Percentiles rank a stretch among this genome's conserved stretches.
phyloP scores from a whole-genome alignment of 2,797 vertebrate genomes.

The Rhyacichthys aspro region DNA sequence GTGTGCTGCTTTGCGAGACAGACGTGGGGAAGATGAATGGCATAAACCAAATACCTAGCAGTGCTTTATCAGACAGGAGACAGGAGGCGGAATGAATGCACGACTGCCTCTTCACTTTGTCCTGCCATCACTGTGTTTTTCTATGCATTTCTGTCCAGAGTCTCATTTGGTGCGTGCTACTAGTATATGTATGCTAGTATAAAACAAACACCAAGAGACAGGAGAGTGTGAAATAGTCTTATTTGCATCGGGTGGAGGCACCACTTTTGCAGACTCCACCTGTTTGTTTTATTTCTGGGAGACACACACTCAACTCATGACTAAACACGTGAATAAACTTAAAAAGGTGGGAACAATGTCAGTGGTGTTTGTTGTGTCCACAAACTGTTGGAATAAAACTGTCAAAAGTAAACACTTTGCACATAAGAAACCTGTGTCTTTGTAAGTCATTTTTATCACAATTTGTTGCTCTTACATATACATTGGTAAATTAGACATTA shows the following conservation, averaged over 20 bases:
- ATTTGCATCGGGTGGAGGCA: slow-evolving; percentile 20
- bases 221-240: background rate
- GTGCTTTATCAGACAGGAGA: slow-evolving; percentile 68
- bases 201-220: no score
- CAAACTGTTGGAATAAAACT: slow-evolving; percentile 54
- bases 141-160: slow-evolving; percentile 72
- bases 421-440: slow-evolving; percentile 38
- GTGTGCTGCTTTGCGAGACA: slow-evolving; percentile 12
- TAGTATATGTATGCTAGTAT: background rate
- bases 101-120: slow-evolving; percentile 68
- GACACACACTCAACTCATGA: slow-evolving; percentile 51
- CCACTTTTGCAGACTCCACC: slow-evolving; percentile 32
- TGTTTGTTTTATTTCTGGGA: slow-evolving; percentile 33
- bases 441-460: background rate
- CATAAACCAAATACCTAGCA: slow-evolving; percentile 70
- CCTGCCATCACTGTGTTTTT: slow-evolving; percentile 74
- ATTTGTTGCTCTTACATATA: no score
- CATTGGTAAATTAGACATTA: no score
- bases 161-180: slow-evolving; percentile 38
- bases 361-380: slow-evolving; percentile 52
- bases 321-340: slow-evolving; percentile 24
- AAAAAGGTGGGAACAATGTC: slow-evolving; percentile 41
- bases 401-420: slow-evolving; percentile 75
- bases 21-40: slow-evolving; percentile 28
- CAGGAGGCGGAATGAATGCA: slow-evolving; percentile 58